These are phyloP conservation scores for Tiliacea citrago DNA, from an alignment of 2,888 invertebrate species.

Conservation along the genomic window DNA sequence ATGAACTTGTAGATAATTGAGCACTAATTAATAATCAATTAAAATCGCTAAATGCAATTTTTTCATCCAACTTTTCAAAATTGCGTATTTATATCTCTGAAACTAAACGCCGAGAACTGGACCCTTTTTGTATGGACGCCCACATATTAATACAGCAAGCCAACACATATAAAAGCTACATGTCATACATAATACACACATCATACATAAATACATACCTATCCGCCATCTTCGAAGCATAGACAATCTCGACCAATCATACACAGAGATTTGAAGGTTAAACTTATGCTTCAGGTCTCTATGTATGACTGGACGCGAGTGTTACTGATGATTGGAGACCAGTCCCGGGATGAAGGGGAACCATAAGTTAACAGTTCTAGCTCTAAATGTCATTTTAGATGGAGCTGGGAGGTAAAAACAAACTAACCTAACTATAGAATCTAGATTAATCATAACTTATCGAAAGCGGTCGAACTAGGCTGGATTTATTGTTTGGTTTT, in stretches of 20 bases:
- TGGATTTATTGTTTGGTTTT: no score
- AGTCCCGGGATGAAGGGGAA: not conserved
- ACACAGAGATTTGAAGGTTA: conserved; percentile 57
- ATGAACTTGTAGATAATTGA: no score
- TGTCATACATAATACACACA: not conserved
- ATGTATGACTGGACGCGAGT: conserved; percentile 47
- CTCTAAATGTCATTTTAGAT: not conserved
- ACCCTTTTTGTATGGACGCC: no score
- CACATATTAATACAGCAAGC: not conserved
- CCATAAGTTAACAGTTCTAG: not conserved
- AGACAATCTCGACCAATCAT: conserved; percentile 55
- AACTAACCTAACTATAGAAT: no score
- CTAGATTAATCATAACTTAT: no score
- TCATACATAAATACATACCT: conserved; percentile 50
- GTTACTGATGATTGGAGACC: not conserved
- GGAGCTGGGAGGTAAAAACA: no score
- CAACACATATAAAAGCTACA: conserved; percentile 9
- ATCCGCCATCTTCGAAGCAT: not conserved
- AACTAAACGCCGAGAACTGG: no score
- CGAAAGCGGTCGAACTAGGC: no score
- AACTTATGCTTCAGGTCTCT: conserved; percentile 44
- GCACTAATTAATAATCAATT: no score
- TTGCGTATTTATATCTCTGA: no score
- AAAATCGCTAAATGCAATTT: no score
- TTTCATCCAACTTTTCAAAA: no score